Evolutionary conservation across 2,113 vertebrate species (phyloP).

Genomic region (Eretmodus cyanostictus): DNA sequence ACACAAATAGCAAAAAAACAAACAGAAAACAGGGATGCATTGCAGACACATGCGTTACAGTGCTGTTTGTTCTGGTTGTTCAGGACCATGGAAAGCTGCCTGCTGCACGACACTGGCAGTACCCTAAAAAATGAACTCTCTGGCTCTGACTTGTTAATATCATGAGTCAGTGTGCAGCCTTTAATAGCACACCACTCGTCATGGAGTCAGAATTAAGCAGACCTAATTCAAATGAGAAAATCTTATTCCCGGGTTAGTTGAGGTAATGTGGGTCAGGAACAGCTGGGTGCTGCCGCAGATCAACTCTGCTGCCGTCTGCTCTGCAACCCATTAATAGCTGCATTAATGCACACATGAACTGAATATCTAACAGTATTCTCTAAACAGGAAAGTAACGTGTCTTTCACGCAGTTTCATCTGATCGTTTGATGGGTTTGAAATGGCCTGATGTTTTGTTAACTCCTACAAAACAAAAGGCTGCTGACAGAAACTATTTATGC

Average conservation of each 20-base stretch:
- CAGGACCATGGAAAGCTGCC: not conserved
- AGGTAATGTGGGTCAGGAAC: conserved; percentile 37
- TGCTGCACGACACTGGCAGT: not conserved
- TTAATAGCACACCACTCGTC: not conserved
- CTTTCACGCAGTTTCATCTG: not conserved
- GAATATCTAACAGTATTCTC: not conserved
- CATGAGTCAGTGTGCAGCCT: not conserved
- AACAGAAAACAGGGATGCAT: not conserved
- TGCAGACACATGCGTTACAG: not conserved
- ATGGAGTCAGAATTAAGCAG: not conserved
- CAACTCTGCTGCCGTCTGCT: not conserved
- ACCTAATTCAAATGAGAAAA: conserved; percentile 20
- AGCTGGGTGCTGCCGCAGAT: conserved; percentile 18
- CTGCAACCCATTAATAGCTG: not conserved
- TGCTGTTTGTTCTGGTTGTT: not conserved
- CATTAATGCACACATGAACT: not conserved
- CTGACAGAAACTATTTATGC: not conserved
- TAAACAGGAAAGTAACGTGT: not conserved
- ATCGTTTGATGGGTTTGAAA: not conserved
- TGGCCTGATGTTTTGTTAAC: not conserved
- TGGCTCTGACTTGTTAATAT: not conserved
- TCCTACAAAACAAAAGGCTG: not conserved
- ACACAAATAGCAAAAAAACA: not conserved
- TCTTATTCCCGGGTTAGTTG: conserved; percentile 8
- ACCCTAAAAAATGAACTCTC: not conserved